These are phyloP conservation scores for Equus przewalskii DNA, from an alignment of 2,113 vertebrate genomes.

Conservation along the genomic window DNA sequence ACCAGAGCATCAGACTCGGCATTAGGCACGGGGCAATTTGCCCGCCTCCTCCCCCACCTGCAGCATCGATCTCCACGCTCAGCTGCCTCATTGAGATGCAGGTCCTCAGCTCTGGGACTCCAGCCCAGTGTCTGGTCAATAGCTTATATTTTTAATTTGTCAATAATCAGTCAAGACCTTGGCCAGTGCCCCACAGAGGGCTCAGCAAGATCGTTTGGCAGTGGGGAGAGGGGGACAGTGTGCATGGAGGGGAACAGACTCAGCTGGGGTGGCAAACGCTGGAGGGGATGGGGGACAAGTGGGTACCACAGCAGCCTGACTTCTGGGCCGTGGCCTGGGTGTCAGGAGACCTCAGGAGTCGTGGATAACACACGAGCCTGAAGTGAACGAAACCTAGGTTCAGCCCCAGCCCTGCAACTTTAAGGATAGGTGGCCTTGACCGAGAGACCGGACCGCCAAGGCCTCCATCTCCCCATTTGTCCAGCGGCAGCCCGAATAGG, in stretches of 20 bases:
- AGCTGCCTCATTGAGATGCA: constrained; percentile 96
- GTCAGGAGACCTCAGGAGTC: neutral
- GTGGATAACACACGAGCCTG: fast-evolving
- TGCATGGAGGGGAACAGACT: constrained; percentile 44
- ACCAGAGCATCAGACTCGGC: constrained; percentile 61
- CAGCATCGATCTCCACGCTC: constrained; percentile 91
- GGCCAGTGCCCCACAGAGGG: constrained; percentile 82
- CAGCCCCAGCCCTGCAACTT: no score
- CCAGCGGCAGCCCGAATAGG: fast-evolving
- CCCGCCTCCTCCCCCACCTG: constrained; percentile 90
- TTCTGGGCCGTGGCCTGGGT: neutral
- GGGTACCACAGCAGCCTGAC: constrained; percentile 57
- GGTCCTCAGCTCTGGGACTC: constrained; percentile 91
- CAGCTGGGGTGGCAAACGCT: constrained; percentile 72
- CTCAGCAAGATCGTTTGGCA: constrained; percentile 71
- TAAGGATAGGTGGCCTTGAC: neutral
- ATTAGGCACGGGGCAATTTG: constrained; percentile 91
- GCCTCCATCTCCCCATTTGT: neutral
- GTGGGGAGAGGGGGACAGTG: neutral
- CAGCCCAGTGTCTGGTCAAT: constrained; percentile 91
- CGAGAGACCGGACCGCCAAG: neutral
- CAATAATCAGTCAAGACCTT: constrained; percentile 91
- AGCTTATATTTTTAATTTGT: constrained; percentile 93
- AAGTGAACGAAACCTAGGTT: neutral
- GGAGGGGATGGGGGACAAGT: constrained; percentile 63